Conservation (phyloP, 2,113 vertebrate genomes). For the Dissostichus mawsoni region DNA sequence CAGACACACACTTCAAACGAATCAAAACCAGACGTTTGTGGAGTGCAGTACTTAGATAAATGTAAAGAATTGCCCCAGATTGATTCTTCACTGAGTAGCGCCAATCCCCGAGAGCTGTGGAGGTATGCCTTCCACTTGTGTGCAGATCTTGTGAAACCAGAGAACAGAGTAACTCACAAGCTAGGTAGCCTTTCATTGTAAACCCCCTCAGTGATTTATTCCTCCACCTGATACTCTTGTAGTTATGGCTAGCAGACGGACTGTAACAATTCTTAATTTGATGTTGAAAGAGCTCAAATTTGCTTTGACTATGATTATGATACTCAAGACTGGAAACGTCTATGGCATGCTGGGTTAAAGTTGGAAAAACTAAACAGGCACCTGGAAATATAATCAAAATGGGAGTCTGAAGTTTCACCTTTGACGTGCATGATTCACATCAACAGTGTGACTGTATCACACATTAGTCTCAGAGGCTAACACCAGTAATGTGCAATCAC, state of each 20-base stretch:
- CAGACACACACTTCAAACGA: constrained; percentile 19
- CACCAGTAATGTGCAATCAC: constrained; percentile 11
- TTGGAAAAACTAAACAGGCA: constrained; percentile 1
- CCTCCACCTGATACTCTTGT: constrained; percentile 67
- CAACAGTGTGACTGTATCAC: constrained; percentile 5
- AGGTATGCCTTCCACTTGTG: constrained; percentile 41
- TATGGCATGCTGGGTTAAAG: background rate
- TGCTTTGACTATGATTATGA: constrained; percentile 56
- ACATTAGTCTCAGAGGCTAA: constrained; percentile 9
- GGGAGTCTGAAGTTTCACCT: constrained; percentile 20
- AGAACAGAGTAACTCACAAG: constrained; percentile 54
- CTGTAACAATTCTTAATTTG: constrained; percentile 46
- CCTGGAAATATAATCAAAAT: constrained; percentile 36
- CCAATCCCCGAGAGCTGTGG: background rate
- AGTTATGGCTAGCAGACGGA: constrained; percentile 32
- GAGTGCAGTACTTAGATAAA: background rate
- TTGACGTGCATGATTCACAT: constrained; percentile 15
- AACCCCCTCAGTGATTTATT: constrained; percentile 49
- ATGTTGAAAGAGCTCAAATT: constrained; percentile 53
- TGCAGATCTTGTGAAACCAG: constrained; percentile 58
- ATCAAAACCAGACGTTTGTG: constrained; percentile 51
- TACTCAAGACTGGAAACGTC: constrained; percentile 31
- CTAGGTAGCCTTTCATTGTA: constrained; percentile 36
- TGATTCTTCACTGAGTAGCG: constrained; percentile 9
- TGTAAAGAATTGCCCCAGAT: constrained; percentile 15